Conservation (phyloP, 2,113 vertebrate species). For the Myiozetetes cayanensis region DNA sequence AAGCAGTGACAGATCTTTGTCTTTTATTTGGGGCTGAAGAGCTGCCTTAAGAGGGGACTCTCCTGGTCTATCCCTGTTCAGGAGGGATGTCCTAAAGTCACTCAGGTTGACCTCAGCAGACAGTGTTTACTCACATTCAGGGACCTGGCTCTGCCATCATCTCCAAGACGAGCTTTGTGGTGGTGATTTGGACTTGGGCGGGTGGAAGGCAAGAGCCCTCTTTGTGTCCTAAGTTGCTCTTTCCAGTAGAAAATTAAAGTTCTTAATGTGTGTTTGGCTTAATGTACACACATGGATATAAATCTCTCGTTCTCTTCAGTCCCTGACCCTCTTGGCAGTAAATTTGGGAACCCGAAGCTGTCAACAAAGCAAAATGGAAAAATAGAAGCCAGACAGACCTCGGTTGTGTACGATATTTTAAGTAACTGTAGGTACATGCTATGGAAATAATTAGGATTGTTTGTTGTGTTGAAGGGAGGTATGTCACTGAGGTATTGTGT, state of each 20-base stretch:
- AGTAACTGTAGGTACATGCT: slow-evolving; percentile 17
- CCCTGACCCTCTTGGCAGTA: slow-evolving; percentile 36
- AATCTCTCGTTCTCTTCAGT: slow-evolving; percentile 49
- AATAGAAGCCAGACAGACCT: slow-evolving; percentile 56
- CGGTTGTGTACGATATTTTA: slow-evolving; percentile 32
- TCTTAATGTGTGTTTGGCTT: slow-evolving; percentile 46
- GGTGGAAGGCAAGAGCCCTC: not conserved
- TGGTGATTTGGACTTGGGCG: not conserved
- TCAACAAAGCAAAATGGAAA: slow-evolving; percentile 56
- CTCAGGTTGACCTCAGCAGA: accelerated
- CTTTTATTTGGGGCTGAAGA: not conserved
- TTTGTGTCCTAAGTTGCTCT: slow-evolving; percentile 47
- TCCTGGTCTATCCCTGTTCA: not conserved
- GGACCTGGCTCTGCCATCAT: not conserved
- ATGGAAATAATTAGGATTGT: slow-evolving; percentile 64
- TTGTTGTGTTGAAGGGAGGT: slow-evolving; percentile 56
- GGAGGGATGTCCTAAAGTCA: not conserved
- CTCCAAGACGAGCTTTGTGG: not conserved
- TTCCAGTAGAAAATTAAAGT: slow-evolving; percentile 55
- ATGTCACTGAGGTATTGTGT: slow-evolving; percentile 44
- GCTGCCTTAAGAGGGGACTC: not conserved
- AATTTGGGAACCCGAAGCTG: slow-evolving; percentile 53
- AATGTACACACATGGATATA: slow-evolving; percentile 23
- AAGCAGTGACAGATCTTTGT: not conserved
- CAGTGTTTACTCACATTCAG: not conserved